Evolutionary conservation across 2,888 invertebrate genomes (phyloP).

Genomic region (Drosophila buzzatii): DNA sequence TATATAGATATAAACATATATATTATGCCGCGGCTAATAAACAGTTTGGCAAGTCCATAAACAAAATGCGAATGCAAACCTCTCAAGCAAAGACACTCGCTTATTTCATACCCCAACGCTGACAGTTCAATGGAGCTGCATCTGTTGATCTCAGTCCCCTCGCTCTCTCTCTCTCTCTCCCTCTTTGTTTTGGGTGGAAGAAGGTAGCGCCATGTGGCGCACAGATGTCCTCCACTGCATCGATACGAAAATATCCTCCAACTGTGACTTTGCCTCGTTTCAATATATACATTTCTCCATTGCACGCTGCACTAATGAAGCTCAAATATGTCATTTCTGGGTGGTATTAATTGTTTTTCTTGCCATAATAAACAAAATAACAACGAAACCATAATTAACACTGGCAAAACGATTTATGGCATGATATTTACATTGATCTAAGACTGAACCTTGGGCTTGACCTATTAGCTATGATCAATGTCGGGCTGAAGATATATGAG

Average conservation of each 20-base stretch:
- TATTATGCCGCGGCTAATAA: constrained; percentile 27
- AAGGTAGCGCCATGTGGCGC: constrained; percentile 70
- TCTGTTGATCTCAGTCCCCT: constrained; percentile 12
- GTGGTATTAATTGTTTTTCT: constrained; percentile 57
- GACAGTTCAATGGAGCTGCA: constrained; percentile 50
- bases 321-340: constrained; percentile 35
- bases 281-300: constrained; percentile 5
- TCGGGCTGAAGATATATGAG: background rate
- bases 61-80: constrained; percentile 21
- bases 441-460: constrained; percentile 39
- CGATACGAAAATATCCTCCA: constrained; percentile 21
- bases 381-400: constrained; percentile 30
- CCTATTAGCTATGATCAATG: constrained; percentile 7
- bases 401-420: constrained; percentile 26
- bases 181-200: constrained; percentile 1
- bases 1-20: constrained; percentile 6
- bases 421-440: constrained; percentile 7
- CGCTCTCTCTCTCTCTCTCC: background rate
- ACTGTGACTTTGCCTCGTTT: constrained; percentile 12
- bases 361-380: constrained; percentile 54
- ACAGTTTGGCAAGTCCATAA: constrained; percentile 33
- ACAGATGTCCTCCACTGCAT: constrained; percentile 54
- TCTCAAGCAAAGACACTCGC: constrained; percentile 23
- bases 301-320: constrained; percentile 28
- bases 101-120: constrained; percentile 8